Evolutionary conservation across 2,797 vertebrate genomes (phyloP).

Genomic region (Heteromormyrus szaboi): DNA sequence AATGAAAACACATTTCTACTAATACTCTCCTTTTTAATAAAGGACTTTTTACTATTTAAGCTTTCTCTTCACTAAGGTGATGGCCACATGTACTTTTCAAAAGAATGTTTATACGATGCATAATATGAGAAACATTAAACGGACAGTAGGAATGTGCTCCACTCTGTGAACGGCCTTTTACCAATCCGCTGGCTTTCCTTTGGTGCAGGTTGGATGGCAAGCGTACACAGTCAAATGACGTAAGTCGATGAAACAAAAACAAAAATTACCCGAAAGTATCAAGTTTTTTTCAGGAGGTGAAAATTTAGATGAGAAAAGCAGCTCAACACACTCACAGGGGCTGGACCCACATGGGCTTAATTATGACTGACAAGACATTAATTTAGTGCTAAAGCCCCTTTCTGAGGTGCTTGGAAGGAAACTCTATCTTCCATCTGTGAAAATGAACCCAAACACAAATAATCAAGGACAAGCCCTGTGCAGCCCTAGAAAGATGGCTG

Average conservation of each 20-base stretch:
- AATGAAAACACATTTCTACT: slow-evolving; percentile 9
- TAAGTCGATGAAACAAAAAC: slow-evolving; percentile 36
- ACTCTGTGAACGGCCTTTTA: not conserved
- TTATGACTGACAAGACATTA: slow-evolving; percentile 53
- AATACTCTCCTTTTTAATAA: not conserved
- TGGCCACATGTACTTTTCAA: not conserved
- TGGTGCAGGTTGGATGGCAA: slow-evolving; percentile 38
- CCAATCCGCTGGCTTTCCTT: not conserved
- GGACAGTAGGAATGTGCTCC: not conserved
- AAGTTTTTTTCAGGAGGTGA: slow-evolving; percentile 45
- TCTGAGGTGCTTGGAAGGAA: slow-evolving; percentile 21
- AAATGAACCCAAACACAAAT: slow-evolving; percentile 31
- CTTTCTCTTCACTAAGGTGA: not conserved
- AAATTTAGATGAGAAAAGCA: slow-evolving; percentile 57
- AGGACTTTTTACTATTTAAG: not conserved
- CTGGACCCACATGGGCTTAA: slow-evolving; percentile 44
- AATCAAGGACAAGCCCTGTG: slow-evolving; percentile 20
- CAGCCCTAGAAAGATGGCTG: slow-evolving; percentile 30
- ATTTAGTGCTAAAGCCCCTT: slow-evolving; percentile 29
- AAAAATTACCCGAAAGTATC: slow-evolving; percentile 48
- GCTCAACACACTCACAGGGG: slow-evolving; percentile 41
- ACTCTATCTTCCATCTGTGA: slow-evolving; percentile 22
- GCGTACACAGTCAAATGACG: slow-evolving; percentile 40
- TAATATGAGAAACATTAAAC: not conserved
- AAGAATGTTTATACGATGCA: not conserved